phyloP scores from a whole-genome alignment of 2,113 vertebrate species.

The Sylvicapra grimmia region DNA sequence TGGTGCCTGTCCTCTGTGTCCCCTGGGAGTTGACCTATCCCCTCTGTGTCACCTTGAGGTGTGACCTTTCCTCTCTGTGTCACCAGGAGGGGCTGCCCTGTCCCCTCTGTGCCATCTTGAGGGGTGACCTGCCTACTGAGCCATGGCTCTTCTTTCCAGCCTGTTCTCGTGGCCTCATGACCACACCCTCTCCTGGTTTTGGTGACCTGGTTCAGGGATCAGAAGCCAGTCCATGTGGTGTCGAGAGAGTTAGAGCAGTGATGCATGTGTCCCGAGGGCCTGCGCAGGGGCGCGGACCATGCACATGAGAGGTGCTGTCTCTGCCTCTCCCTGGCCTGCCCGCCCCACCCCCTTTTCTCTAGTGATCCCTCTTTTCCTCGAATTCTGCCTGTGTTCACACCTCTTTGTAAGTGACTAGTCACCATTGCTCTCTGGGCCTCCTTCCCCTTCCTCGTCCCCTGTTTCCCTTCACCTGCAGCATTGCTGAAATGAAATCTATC shows the following conservation, averaged over 20 bases:
- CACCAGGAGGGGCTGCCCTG: not conserved
- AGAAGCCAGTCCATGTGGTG: accelerated
- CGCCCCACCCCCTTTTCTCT: not conserved
- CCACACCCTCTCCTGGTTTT: not conserved
- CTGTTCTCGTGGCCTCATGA: not conserved
- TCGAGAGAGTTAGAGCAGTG: not conserved
- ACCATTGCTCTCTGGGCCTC: accelerated
- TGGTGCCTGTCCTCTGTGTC: not conserved
- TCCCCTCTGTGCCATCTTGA: not conserved
- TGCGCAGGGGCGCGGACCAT: not conserved
- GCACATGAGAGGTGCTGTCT: not conserved
- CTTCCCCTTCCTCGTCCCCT: accelerated
- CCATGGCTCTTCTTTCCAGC: not conserved
- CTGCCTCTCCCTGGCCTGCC: accelerated
- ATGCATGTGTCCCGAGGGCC: not conserved
- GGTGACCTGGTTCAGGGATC: not conserved
- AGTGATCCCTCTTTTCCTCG: not conserved
- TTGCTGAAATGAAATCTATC: accelerated
- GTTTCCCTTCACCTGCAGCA: too few relatives aligned
- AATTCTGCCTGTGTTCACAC: not conserved
- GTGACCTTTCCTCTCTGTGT: not conserved
- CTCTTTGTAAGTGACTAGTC: not conserved
- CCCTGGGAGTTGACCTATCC: not conserved
- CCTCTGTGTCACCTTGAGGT: not conserved
- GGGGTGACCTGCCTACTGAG: accelerated